These are phyloP conservation scores for Sebastes aleutianus DNA, from an alignment of 2,797 vertebrate species.

Conservation along the genomic window DNA sequence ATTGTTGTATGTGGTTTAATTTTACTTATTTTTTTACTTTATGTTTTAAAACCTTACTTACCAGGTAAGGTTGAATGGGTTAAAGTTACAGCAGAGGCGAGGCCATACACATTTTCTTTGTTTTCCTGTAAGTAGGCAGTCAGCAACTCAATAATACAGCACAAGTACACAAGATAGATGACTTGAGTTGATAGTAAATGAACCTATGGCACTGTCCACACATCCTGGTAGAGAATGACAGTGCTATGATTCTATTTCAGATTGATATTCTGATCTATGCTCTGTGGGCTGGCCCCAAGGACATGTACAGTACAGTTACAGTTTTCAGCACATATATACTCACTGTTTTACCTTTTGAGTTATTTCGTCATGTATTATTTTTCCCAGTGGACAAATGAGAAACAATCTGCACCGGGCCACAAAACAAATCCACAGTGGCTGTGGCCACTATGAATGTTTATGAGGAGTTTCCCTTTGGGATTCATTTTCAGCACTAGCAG, in stretches of 20 bases:
- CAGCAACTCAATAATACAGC: background rate
- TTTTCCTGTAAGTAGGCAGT: background rate
- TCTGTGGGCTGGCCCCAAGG: background rate
- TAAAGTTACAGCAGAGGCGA: no score
- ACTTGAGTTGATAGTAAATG: background rate
- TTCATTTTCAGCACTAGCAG: slow-evolving; percentile 25
- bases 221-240: no score
- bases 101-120: no score
- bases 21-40: no score
- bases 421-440: slow-evolving; percentile 17
- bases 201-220: background rate
- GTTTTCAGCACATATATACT: background rate
- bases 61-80: no score
- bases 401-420: background rate
- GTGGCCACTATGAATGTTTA: slow-evolving; percentile 29
- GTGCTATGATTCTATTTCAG: background rate
- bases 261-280: background rate
- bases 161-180: no score
- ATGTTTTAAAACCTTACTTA: no score
- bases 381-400: background rate
- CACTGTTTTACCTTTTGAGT: background rate
- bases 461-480: slow-evolving; percentile 25
- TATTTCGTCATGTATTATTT: background rate
- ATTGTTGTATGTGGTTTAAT: no score
- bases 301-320: background rate